Conservation (phyloP, 1,140 invertebrate species). For the Bombus affinis region DNA sequence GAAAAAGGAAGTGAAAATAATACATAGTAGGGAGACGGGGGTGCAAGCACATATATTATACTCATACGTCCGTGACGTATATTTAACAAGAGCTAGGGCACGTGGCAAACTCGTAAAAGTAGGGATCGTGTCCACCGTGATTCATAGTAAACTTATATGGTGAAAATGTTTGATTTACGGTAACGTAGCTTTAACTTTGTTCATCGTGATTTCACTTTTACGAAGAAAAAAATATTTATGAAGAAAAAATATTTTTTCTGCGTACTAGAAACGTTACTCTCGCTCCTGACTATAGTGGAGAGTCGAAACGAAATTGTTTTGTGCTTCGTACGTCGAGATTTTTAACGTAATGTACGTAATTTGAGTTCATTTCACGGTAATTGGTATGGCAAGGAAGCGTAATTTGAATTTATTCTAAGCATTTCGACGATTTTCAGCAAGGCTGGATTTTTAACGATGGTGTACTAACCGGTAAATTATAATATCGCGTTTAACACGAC, state of each 20-base stretch:
- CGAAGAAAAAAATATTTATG: too few species aligned
- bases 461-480: background rate
- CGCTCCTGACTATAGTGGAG: background rate
- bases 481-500: background rate
- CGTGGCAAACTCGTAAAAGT: slow-evolving; percentile 1
- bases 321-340: background rate
- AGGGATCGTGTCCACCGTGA: background rate
- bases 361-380: background rate
- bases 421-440: background rate
- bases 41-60: background rate
- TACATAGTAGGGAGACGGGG: background rate
- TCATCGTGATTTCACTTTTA: background rate
- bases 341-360: background rate
- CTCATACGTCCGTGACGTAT: background rate
- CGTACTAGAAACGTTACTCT: background rate
- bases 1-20: background rate
- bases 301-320: background rate
- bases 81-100: background rate
- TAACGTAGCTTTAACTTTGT: background rate
- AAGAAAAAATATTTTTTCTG: background rate
- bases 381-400: background rate
- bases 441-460: background rate
- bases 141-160: background rate
- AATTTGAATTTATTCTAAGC: background rate
- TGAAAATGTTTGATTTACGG: background rate